A percentile compares a stretch with the other conserved stretches of the same genome.
Conservation (phyloP, 2,113 vertebrate species). For the Desmodus rotundus region DNA sequence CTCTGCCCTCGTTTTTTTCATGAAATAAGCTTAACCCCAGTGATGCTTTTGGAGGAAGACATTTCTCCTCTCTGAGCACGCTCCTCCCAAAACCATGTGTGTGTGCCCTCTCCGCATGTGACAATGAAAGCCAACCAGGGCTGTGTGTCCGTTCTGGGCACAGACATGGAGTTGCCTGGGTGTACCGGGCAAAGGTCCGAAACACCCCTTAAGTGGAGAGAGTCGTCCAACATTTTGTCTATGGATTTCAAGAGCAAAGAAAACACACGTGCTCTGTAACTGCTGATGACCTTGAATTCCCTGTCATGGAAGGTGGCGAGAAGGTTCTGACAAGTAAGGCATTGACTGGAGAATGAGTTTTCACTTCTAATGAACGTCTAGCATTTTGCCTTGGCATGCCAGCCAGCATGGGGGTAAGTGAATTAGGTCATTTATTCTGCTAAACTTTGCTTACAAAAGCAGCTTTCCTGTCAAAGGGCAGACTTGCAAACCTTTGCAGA, state of each 20-base stretch:
- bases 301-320: neutral
- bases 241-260: neutral
- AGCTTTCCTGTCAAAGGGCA: neutral
- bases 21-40: neutral
- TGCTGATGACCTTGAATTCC: neutral
- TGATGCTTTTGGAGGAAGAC: neutral
- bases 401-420: neutral
- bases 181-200: neutral
- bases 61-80: neutral
- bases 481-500: neutral
- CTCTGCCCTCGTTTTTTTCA: neutral
- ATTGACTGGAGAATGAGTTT: neutral
- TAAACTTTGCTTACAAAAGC: neutral
- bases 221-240: neutral
- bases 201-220: neutral
- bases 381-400: neutral
- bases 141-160: neutral
- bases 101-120: neutral
- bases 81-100: neutral
- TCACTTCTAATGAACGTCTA: neutral
- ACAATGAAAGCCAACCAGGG: neutral
- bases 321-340: neutral
- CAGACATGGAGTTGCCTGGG: neutral
- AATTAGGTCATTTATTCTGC: conserved; percentile 3
- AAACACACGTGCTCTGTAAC: neutral